Base-by-base conservation (phyloP, 2,113 vertebrate species). In the Oceanodroma tethys region DNA sequence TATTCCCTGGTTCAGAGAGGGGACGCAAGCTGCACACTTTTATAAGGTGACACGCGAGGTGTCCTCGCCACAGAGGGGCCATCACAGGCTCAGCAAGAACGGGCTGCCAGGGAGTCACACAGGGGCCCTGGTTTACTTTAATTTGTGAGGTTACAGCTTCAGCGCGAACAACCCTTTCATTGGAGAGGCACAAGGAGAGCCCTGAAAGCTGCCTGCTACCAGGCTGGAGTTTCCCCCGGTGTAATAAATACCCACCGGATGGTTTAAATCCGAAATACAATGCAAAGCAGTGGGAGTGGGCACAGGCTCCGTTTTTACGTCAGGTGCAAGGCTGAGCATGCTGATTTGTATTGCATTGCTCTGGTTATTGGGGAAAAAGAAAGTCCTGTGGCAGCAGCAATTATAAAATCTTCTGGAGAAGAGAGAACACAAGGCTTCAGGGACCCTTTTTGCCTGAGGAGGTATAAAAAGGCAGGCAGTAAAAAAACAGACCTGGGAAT, bases 401-500 rank as follows among this genome's bases (percentile, higher is more conserved):
- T 90, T 96, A 80, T 56, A 93, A 96, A 93, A 91, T 68, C 70
- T 89, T 81, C 81, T 81, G 85, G 73, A 94, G 81, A 72, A 87
- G 75, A 70, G 70, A 72, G 48, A 75, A 79, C 84, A 95, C 78
- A 52, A 93, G 93, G 70, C 93, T 87, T 87, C 40, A 29, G 92
- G 74, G 95, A 90, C 56, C 7, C 5, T 71, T 92, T 83, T 23
- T 53, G 36, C 72, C 73, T 52, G 73, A 80, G 68, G 80, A 93
- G 71, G 56, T 89, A 1, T 43, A 81, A 55, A 78, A n/a, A 55
- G 45, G 43, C 78, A 96, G 70, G 89, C 81, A 89, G 52, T 93
- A 83, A 96, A 96, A 97, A 55, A 91, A 15, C 81, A 94, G 95
- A 82, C 73, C 90, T 7, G 3, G 66, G 93, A 96, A 96, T 93